phyloP scores from a whole-genome alignment of 2,888 invertebrate genomes.

The Tetranychus truncatus region DNA sequence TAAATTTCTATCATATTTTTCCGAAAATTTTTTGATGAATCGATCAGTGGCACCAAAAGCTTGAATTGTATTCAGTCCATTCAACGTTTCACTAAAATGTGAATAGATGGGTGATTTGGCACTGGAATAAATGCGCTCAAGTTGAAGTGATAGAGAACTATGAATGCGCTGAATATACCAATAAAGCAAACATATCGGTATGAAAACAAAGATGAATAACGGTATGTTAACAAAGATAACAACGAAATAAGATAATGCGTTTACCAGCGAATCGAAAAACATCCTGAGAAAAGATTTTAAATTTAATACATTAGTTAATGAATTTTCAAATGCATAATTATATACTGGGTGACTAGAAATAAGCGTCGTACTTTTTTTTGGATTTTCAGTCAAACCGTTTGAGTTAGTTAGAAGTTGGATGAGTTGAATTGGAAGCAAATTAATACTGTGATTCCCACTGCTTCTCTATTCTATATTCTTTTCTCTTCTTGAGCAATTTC shows the following conservation, averaged over 20 bases:
- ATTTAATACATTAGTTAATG: too few species aligned
- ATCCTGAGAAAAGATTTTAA: too few species aligned
- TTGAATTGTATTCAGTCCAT: conserved; percentile 58
- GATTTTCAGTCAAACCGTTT: too few species aligned
- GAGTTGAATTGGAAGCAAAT: too few species aligned
- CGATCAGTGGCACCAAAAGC: conserved; percentile 61
- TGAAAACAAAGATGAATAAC: conserved; percentile 54
- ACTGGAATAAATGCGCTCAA: conserved; percentile 78
- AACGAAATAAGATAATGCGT: conserved; percentile 24
- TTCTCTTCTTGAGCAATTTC: too few species aligned
- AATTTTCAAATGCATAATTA: too few species aligned
- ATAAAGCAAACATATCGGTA: conserved; percentile 37
- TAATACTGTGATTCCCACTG: too few species aligned
- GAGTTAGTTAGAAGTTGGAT: too few species aligned
- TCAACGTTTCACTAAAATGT: conserved; percentile 75
- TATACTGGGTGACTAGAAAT: too few species aligned
- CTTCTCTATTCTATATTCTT: too few species aligned
- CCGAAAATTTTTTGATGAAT: conserved; percentile 71
- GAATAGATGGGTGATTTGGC: conserved; percentile 89
- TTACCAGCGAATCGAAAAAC: conserved; percentile 31
- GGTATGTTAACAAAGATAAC: conserved; percentile 34
- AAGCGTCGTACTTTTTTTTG: too few species aligned
- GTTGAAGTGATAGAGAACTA: conserved; percentile 75
- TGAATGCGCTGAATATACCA: conserved; percentile 55
- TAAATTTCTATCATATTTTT: conserved; percentile 62